Evolutionary conservation across 2,113 vertebrate species (phyloP).

Genomic region (Aythya baeri): DNA sequence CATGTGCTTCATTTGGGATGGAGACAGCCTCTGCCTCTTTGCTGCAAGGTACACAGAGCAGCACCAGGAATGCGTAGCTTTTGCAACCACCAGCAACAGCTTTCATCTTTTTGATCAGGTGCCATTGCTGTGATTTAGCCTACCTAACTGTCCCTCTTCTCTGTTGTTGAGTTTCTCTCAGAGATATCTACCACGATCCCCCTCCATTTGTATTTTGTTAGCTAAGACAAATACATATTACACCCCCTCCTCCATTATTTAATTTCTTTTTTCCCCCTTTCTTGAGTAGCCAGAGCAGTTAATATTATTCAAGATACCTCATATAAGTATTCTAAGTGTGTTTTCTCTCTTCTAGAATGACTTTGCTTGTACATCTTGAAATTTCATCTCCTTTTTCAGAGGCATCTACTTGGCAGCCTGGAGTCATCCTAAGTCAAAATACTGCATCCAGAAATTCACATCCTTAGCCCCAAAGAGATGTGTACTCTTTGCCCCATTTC

Average conservation of each 20-base stretch:
- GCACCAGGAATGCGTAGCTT: background rate
- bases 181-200: background rate
- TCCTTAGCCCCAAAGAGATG: background rate
- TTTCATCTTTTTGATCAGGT: background rate
- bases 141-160: background rate
- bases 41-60: background rate
- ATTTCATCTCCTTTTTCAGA: background rate
- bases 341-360: background rate
- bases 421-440: background rate
- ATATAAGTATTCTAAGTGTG: background rate
- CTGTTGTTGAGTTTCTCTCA: background rate
- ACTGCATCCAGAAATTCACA: background rate
- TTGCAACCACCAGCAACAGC: background rate
- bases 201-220: background rate
- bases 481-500: background rate
- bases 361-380: background rate
- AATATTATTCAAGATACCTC: background rate
- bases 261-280: background rate
- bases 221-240: background rate
- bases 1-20: background rate
- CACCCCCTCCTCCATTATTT: background rate
- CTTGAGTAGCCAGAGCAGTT: background rate
- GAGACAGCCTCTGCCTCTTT: background rate
- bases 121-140: background rate
- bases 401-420: background rate